phyloP scores from a whole-genome alignment of 2,797 vertebrate species.

The Sebastolobus altivelis region DNA sequence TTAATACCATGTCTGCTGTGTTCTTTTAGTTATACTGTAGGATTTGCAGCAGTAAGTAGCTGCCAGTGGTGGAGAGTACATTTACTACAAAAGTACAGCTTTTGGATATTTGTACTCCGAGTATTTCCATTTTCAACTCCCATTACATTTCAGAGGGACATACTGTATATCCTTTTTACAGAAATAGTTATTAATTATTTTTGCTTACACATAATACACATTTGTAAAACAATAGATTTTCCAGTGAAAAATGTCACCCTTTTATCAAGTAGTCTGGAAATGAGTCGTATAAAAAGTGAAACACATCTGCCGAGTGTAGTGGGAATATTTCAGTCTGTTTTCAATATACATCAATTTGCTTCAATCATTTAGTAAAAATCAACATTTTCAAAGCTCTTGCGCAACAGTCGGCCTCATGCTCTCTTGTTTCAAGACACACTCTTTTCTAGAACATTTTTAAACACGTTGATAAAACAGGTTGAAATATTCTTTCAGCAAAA shows the following conservation, averaged over 20 bases:
- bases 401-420: no score
- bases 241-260: background rate
- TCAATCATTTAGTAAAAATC: background rate
- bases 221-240: rapidly evolving
- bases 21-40: no score
- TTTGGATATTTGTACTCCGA: background rate
- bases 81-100: background rate
- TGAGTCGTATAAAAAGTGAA: background rate
- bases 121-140: background rate
- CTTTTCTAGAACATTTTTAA: background rate
- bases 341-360: background rate
- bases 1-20: no score
- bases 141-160: background rate
- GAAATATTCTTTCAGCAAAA: background rate
- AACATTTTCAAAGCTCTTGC: background rate
- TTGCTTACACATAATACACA: background rate
- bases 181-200: background rate
- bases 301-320: background rate
- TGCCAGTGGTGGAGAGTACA: background rate
- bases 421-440: background rate
- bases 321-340: background rate
- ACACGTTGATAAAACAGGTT: background rate
- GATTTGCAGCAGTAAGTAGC: background rate
- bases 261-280: background rate
- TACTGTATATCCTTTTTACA: background rate